phyloP scores from a whole-genome alignment of 2,113 vertebrate species.

The Colius striatus region DNA sequence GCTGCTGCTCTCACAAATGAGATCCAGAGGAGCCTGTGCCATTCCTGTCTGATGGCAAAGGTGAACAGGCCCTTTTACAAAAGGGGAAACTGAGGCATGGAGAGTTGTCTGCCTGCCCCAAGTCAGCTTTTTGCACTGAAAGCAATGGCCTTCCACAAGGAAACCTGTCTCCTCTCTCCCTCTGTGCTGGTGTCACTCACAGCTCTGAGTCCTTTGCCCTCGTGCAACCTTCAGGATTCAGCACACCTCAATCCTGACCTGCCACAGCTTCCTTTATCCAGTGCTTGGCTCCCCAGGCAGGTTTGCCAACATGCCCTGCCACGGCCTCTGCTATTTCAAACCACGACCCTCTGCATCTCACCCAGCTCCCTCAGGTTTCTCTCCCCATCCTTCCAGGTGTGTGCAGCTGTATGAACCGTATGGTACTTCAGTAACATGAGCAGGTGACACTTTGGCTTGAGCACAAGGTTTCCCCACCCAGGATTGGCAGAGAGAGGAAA shows the following conservation, averaged over 20 bases:
- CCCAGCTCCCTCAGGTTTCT: not conserved
- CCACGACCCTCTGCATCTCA: not conserved
- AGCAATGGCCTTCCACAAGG: not conserved
- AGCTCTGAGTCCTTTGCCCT: not conserved
- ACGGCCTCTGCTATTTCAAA: not conserved
- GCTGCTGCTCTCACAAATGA: not conserved
- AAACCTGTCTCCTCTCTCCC: fast-evolving
- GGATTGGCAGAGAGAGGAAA: not conserved
- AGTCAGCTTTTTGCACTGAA: not conserved
- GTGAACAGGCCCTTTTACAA: not conserved
- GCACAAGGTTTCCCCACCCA: not conserved
- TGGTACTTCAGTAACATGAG: not conserved
- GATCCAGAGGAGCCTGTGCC: not conserved
- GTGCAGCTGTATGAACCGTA: fast-evolving
- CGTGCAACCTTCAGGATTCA: not conserved
- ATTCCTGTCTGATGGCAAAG: not conserved
- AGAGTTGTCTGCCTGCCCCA: not conserved
- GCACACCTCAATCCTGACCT: not conserved
- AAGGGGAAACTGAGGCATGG: not conserved
- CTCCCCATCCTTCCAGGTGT: not conserved
- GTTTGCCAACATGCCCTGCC: not conserved
- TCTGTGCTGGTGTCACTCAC: not conserved
- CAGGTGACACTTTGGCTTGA: not conserved
- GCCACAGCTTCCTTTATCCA: not conserved
- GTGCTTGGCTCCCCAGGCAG: not conserved